These are phyloP conservation scores for Pangasius djambal DNA, from an alignment of 2,797 vertebrate genomes.

Conservation along the genomic window DNA sequence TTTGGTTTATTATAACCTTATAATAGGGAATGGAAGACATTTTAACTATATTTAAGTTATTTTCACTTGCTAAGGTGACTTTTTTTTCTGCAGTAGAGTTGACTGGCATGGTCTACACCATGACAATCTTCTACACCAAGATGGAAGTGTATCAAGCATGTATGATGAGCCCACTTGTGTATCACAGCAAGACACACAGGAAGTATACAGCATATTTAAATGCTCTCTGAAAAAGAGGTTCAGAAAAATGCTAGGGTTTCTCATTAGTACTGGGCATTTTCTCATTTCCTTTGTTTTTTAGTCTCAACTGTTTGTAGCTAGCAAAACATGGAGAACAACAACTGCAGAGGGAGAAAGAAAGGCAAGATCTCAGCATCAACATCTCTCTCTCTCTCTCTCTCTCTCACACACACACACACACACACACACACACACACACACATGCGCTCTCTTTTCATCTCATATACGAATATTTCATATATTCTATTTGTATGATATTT, in stretches of 20 bases:
- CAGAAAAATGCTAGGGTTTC: neutral
- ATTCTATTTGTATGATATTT: too few relatives aligned
- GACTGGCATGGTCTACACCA: neutral
- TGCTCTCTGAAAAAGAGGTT: neutral
- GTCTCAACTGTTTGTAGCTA: slow-evolving; percentile 36
- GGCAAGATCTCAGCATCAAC: neutral
- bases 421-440: too few relatives aligned
- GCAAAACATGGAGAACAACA: neutral
- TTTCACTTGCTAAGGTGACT: neutral
- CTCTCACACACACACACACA: neutral
- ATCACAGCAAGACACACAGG: neutral
- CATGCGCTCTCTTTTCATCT: too few relatives aligned
- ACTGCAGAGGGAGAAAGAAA: neutral
- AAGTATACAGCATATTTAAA: neutral
- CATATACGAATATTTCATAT: too few relatives aligned
- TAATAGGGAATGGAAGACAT: neutral
- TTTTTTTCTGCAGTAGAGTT: neutral
- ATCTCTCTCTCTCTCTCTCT: neutral
- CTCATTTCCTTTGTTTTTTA: slow-evolving; percentile 32
- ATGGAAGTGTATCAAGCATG: neutral
- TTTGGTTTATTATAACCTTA: neutral
- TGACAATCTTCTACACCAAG: neutral
- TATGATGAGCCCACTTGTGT: neutral
- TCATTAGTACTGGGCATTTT: neutral
- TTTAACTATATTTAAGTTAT: neutral